Conservation (phyloP, 2,113 vertebrate species). For the Piprites chloris region DNA sequence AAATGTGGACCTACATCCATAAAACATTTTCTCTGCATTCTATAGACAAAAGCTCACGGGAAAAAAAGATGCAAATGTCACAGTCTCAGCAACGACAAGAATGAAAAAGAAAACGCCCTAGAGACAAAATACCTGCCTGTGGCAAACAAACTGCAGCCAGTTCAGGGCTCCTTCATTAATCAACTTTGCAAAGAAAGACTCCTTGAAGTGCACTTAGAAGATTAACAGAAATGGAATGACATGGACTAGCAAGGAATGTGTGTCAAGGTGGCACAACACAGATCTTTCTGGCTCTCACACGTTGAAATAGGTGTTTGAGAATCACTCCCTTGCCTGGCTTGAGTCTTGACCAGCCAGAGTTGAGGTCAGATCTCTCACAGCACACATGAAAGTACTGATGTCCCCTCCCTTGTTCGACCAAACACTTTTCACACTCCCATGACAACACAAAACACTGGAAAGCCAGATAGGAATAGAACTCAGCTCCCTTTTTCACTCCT, state of each 20-base stretch:
- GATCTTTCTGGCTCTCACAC: background rate
- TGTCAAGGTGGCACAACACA: background rate
- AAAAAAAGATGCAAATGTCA: background rate
- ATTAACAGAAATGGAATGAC: background rate
- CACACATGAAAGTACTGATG: background rate
- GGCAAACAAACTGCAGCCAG: background rate
- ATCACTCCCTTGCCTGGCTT: background rate
- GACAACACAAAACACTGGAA: background rate
- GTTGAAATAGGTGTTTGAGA: background rate
- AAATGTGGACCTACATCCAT: background rate
- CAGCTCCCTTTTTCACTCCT: background rate
- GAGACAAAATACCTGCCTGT: background rate
- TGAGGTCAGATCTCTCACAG: background rate
- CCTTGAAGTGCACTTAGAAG: background rate
- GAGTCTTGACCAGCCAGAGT: background rate
- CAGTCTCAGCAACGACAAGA: background rate
- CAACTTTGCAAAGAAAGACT: background rate
- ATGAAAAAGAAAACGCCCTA: background rate
- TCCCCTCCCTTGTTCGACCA: background rate
- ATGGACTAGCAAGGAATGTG: background rate
- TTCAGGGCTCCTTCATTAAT: background rate
- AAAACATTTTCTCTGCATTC: background rate
- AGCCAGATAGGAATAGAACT: background rate
- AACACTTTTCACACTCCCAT: background rate
- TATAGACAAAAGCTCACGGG: background rate